phyloP scores from a whole-genome alignment of 2,797 vertebrate species.

The Lycodopsis pacificus region DNA sequence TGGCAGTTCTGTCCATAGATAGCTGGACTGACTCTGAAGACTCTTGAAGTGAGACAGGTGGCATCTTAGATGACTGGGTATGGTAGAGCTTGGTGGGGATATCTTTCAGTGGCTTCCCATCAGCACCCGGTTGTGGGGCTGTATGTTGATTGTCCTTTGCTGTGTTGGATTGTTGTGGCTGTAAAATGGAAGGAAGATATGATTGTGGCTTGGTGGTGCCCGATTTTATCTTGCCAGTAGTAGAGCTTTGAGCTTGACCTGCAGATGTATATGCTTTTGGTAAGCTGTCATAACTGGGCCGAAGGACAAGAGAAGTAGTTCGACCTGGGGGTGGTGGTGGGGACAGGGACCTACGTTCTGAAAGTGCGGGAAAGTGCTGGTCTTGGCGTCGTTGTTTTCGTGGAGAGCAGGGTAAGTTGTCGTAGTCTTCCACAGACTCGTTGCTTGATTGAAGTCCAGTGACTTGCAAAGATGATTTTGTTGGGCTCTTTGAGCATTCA shows the following conservation, averaged over 20 bases:
- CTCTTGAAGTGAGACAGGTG: slow-evolving; percentile 60
- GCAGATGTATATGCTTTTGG: slow-evolving; percentile 67
- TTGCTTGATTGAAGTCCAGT: slow-evolving; percentile 67
- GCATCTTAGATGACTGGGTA: slow-evolving; percentile 64
- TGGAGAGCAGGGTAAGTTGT: slow-evolving; percentile 79
- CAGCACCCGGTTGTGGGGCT: slow-evolving; percentile 67
- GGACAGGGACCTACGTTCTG: slow-evolving; percentile 76
- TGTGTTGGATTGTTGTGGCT: slow-evolving; percentile 69
- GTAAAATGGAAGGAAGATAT: slow-evolving; percentile 58
- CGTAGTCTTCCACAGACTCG: slow-evolving; percentile 75
- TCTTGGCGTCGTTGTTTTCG: slow-evolving; percentile 83
- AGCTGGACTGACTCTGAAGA: slow-evolving; percentile 54
- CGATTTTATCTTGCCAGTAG: slow-evolving; percentile 62
- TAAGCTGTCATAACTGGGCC: slow-evolving; percentile 76
- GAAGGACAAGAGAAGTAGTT: slow-evolving; percentile 87
- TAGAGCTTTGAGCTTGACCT: slow-evolving; percentile 62
- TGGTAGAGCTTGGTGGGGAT: slow-evolving; percentile 69
- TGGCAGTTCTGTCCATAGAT: slow-evolving; percentile 49
- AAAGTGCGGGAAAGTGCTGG: slow-evolving; percentile 53
- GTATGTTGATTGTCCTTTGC: slow-evolving; percentile 54
- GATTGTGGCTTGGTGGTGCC: slow-evolving; percentile 59
- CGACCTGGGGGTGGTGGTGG: slow-evolving; percentile 86
- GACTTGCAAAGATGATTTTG: slow-evolving; percentile 71
- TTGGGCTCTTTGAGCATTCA: slow-evolving; percentile 75
- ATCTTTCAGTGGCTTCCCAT: slow-evolving; percentile 75